Percentiles rank a stretch among this genome's conserved stretches.
Conservation (phyloP, 2,888 invertebrate genomes). For the Lasioglossum malachurum region DNA sequence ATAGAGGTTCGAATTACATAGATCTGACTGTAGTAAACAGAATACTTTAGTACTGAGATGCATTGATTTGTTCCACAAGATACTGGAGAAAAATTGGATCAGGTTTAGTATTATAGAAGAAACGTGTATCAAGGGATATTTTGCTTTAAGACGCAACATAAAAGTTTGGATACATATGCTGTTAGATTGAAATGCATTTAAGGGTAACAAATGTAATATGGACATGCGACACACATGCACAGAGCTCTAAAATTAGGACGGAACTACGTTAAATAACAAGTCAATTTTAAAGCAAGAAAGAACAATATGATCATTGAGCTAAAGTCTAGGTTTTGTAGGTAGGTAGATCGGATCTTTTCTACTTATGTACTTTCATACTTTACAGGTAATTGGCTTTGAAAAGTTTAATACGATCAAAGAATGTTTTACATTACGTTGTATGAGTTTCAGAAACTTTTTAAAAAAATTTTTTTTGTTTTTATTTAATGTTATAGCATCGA, state of each 20-base stretch:
- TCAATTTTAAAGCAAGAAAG: constrained; percentile 29
- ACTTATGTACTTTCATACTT: constrained; percentile 27
- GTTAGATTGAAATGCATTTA: constrained; percentile 38
- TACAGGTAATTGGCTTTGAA: constrained; percentile 45
- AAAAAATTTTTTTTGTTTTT: constrained; percentile 1
- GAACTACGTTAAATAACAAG: constrained; percentile 33
- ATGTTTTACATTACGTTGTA: constrained; percentile 30
- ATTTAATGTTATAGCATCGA: constrained; percentile 52
- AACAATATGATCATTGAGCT: constrained; percentile 15
- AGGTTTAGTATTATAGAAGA: constrained; percentile 48
- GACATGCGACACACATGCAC: constrained; percentile 84
- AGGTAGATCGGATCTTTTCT: constrained; percentile 42
- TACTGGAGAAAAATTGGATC: constrained; percentile 73
- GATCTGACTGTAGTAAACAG: constrained; percentile 24
- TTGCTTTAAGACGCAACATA: constrained; percentile 13
- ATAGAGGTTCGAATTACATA: background rate
- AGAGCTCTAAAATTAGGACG: constrained; percentile 72
- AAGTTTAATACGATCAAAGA: constrained; percentile 38
- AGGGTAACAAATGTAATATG: constrained; percentile 65
- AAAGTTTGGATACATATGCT: constrained; percentile 33
- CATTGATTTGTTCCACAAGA: constrained; percentile 61
- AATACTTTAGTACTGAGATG: constrained; percentile 53
- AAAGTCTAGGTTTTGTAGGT: constrained; percentile 53
- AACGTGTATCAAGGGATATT: constrained; percentile 28
- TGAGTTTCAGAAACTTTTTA: constrained; percentile 51